Percentiles rank a stretch among this genome's conserved stretches.
Evolutionary conservation across 1,140 invertebrate species (phyloP).

Genomic region (Sycobia sp.): DNA sequence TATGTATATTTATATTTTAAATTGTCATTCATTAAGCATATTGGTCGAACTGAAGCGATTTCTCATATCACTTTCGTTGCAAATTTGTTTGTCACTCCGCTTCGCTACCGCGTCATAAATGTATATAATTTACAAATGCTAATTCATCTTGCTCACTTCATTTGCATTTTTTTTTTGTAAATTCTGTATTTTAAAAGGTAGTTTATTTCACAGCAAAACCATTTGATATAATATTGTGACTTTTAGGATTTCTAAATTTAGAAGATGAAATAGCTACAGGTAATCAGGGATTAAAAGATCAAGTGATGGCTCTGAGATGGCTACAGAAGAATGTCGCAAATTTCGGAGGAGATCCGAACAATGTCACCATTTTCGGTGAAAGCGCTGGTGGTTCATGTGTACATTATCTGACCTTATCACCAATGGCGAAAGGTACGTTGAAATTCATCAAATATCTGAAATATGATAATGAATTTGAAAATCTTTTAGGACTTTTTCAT

Average conservation of each 20-base stretch:
- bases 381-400: slow-evolving; percentile 61
- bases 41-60: too few relatives aligned
- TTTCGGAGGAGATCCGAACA: slow-evolving; percentile 64
- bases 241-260: slow-evolving; percentile 53
- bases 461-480: background rate
- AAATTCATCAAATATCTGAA: background rate
- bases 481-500: slow-evolving; percentile 68
- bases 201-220: too few relatives aligned
- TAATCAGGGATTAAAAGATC: slow-evolving; percentile 55
- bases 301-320: slow-evolving; percentile 62
- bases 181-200: too few relatives aligned
- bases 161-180: background rate
- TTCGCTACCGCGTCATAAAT: too few relatives aligned
- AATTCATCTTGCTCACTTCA: too few relatives aligned
- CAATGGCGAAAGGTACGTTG: slow-evolving; percentile 38
- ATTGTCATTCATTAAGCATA: too few relatives aligned
- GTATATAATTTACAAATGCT: too few relatives aligned
- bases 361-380: slow-evolving; percentile 67
- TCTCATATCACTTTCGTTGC: too few relatives aligned
- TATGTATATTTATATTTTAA: too few relatives aligned
- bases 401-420: slow-evolving; percentile 36
- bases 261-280: slow-evolving; percentile 46
- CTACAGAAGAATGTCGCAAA: slow-evolving; percentile 60
- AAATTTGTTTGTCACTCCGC: too few relatives aligned
- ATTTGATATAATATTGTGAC: too few relatives aligned